Evolutionary conservation across 1,140 invertebrate species (phyloP), one percentile per base, ranked within the genome.

Genomic region (Ips nitidus): DNA sequence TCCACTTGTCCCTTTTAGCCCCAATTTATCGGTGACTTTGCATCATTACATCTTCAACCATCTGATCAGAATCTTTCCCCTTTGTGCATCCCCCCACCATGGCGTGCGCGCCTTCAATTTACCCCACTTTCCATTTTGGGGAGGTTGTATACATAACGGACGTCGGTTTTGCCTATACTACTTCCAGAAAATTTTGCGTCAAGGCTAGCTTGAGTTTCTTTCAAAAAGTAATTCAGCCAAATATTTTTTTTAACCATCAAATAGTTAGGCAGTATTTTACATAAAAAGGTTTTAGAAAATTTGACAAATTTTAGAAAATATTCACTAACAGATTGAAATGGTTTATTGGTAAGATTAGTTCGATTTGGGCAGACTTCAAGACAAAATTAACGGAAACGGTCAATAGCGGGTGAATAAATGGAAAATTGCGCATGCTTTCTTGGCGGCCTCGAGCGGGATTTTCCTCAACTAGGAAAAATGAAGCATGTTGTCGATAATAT

Each of bases 401-500:
- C 22, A 22, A 22, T 22, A 22, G 22, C 22, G 22, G 22, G 22
- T 22, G 22, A 22, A 22, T 22, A 22, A 22, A 22, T 22, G 22
- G 22, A 52, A 66, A 60, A 52, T 41, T 2, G 66, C 66, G 66
- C 66, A 68, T 52, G 66, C 8, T 38, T 52, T 22, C 63, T 50
- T 41, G 5, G 36, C 36, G 47, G 42, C 66, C 66, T 68, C 66
- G 59, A 37, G n/a, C 8, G 57, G 39, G 5, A 36, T 45, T 60
- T 68, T 39, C 66, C n/a, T 7, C 8, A 39, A 22, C 40, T 50
- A 68, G 2, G 47, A 40, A 58, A 68, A 60, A 53, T 42, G 7
- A 56, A 68, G 43, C 66, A 53, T 61, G 66, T 68, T 68, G 66
- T 68, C 66, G 66, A 68, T 68, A 68, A 59, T 47, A 68, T 53